A percentile compares a stretch with the other conserved stretches of the same genome.
Evolutionary conservation across 2,113 vertebrate genomes (phyloP).

Genomic region (Thamnophis sirtalis): DNA sequence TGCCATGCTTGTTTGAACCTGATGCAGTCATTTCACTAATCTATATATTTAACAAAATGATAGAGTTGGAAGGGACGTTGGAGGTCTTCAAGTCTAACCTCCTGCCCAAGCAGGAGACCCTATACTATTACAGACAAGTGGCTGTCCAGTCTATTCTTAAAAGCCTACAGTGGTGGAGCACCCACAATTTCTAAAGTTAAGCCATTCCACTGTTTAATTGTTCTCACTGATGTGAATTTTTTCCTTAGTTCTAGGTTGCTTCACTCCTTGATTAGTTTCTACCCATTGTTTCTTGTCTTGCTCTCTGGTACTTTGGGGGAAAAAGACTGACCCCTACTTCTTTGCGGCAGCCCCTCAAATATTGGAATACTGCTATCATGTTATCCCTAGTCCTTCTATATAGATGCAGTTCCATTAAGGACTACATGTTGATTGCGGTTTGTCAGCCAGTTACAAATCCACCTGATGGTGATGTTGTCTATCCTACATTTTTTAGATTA

Average conservation of each 20-base stretch:
- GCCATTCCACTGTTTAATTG: neutral
- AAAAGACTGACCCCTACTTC: neutral
- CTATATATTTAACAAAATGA: constrained; percentile 12
- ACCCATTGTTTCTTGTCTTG: neutral
- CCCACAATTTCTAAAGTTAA: neutral
- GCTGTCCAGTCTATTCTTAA: neutral
- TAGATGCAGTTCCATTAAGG: too few relatives aligned
- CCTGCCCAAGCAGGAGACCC: neutral
- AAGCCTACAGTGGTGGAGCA: neutral
- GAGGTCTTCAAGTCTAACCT: neutral
- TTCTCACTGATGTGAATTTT: neutral
- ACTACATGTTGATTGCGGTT: neutral
- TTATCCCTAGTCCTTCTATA: neutral
- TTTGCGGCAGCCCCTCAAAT: neutral
- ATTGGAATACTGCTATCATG: neutral
- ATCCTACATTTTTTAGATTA: neutral
- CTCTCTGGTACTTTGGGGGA: neutral
- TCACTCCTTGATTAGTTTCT: neutral
- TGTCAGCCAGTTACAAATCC: neutral
- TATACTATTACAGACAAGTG: neutral
- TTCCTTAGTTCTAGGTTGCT: neutral
- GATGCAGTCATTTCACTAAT: neutral
- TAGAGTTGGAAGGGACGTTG: neutral
- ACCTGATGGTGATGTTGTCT: neutral
- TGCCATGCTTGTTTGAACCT: neutral